phyloP scores from a whole-genome alignment of 2,113 vertebrate species.

The Ochotona curzoniae region DNA sequence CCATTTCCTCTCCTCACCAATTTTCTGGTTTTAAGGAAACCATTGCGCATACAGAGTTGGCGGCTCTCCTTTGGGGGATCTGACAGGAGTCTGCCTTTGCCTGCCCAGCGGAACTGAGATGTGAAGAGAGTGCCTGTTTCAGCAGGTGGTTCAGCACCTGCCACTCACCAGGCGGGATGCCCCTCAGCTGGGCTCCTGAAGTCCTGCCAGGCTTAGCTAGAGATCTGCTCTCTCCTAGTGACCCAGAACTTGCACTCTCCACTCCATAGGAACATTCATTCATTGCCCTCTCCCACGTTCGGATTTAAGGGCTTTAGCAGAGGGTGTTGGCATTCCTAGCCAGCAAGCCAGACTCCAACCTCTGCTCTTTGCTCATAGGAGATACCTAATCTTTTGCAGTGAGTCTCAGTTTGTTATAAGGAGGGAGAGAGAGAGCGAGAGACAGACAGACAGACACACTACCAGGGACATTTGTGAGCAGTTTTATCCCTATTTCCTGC shows the following conservation, averaged over 20 bases:
- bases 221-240: neutral
- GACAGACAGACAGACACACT: neutral
- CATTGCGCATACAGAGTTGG: fast-evolving
- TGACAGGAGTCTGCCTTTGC: neutral
- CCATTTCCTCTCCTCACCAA: too few species aligned
- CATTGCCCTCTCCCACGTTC: neutral
- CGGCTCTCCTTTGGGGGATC: fast-evolving
- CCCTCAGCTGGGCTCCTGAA: too few species aligned
- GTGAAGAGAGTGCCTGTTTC: neutral
- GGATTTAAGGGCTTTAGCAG: fast-evolving
- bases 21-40: neutral
- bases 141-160: neutral
- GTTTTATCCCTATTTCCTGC: neutral
- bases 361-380: neutral
- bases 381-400: neutral
- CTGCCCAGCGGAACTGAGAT: neutral
- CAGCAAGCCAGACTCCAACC: neutral
- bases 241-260: too few species aligned
- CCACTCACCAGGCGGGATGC: fast-evolving
- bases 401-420: neutral
- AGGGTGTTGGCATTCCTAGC: neutral
- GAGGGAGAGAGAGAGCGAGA: neutral
- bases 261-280: neutral
- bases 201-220: too few species aligned
- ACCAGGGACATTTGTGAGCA: neutral